phyloP scores from a whole-genome alignment of 1,140 invertebrate genomes.

The Drosophila repleta region DNA sequence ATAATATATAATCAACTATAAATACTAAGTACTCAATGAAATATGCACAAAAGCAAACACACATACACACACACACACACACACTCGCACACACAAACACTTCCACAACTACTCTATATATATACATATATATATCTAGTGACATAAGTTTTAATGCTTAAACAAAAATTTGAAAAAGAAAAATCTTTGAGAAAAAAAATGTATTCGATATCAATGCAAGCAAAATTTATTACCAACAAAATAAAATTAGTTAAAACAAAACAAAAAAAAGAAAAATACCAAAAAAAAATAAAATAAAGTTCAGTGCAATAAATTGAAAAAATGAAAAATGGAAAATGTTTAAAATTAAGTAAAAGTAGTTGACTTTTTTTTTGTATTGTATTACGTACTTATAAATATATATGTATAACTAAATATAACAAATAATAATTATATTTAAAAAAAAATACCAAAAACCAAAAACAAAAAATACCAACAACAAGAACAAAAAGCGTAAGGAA shows the following conservation, averaged over 20 bases:
- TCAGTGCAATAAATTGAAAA: conserved; percentile 71
- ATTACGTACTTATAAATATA: conserved; percentile 61
- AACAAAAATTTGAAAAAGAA: not conserved
- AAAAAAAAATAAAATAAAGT: conserved; percentile 16
- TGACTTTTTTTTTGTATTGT: conserved; percentile 74
- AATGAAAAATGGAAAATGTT: conserved; percentile 39
- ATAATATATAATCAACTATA: conserved; percentile 25
- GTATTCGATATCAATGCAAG: conserved; percentile 19
- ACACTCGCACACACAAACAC: conserved; percentile 21
- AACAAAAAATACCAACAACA: conserved; percentile 16
- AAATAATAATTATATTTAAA: conserved; percentile 22
- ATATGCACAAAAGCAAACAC: conserved; percentile 6
- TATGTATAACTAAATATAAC: conserved; percentile 58
- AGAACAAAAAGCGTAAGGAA: conserved; percentile 48
- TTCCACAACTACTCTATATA: conserved; percentile 22
- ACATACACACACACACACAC: conserved; percentile 17
- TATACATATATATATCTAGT: conserved; percentile 11
- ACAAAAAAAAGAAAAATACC: conserved; percentile 38
- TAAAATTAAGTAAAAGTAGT: conserved; percentile 70
- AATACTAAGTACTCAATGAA: conserved; percentile 17
- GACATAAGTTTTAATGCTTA: conserved; percentile 75
- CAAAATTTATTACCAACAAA: conserved; percentile 17
- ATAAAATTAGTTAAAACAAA: conserved; percentile 6
- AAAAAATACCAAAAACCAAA: conserved; percentile 7
- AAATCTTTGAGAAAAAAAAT: not conserved